A percentile compares a stretch with the other conserved stretches of the same genome.
phyloP scores from a whole-genome alignment of 2,113 vertebrate genomes.

The Columba janthina region DNA sequence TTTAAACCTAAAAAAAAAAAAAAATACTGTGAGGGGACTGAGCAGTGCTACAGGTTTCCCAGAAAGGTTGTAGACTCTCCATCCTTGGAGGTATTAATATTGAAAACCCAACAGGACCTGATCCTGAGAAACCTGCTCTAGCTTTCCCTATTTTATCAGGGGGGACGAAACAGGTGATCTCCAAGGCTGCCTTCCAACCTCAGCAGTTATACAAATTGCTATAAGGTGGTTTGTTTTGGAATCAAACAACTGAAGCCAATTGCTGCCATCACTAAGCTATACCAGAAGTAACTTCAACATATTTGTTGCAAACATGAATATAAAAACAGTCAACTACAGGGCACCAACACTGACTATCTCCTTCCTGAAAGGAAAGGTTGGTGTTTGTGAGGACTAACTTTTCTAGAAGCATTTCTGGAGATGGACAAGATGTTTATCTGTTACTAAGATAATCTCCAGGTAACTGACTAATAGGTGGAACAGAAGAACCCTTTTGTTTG shows the following conservation, averaged over 20 bases:
- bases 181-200: not conserved
- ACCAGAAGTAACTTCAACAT: not conserved
- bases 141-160: not conserved
- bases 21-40: not conserved
- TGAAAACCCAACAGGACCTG: not conserved
- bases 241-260: not conserved
- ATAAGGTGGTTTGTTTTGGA: not conserved
- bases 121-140: not conserved
- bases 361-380: not conserved
- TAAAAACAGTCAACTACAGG: not conserved
- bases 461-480: not conserved
- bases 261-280: not conserved
- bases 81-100: no score
- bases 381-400: not conserved
- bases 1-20: not conserved
- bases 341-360: not conserved
- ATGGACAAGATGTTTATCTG: not conserved
- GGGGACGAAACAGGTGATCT: not conserved
- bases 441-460: not conserved
- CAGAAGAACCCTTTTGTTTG: accelerated
- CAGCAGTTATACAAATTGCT: not conserved
- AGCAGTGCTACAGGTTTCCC: not conserved
- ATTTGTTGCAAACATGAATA: not conserved
- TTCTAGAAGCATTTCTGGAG: not conserved
- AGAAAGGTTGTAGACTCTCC: not conserved